Percentiles rank a stretch among this genome's conserved stretches.
Evolutionary conservation across 2,797 vertebrate genomes (phyloP).

Genomic region (Alfaro cultratus): DNA sequence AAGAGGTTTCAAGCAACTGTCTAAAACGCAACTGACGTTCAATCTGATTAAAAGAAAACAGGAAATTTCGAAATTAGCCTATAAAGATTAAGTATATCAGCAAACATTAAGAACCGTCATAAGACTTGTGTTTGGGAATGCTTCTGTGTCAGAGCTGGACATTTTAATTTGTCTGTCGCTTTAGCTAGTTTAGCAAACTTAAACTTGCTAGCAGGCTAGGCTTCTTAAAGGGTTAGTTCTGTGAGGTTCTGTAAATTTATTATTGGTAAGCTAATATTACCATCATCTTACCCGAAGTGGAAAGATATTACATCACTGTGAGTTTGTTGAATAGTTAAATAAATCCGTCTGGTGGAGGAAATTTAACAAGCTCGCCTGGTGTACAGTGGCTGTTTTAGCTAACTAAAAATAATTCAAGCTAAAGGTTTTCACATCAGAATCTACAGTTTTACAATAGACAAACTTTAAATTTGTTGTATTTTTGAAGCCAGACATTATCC

Average conservation of each 20-base stretch:
- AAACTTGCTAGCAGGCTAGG: not conserved
- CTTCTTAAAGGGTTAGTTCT: not conserved
- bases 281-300: not conserved
- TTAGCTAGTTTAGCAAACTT: not conserved
- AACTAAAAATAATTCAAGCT: not conserved
- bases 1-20: conserved; percentile 1
- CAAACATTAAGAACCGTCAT: not conserved
- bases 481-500: not conserved
- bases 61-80: not conserved
- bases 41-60: not conserved
- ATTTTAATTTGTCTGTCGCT: not conserved
- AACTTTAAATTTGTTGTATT: not conserved
- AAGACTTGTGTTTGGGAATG: not conserved
- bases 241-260: not conserved
- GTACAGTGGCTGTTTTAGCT: not conserved
- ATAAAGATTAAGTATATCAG: not conserved
- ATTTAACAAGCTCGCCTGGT: not conserved
- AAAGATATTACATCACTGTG: not conserved
- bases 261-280: not conserved
- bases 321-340: not conserved
- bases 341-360: not conserved
- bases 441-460: not conserved
- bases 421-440: not conserved
- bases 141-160: not conserved
- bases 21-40: not conserved